Evolutionary conservation across 2,797 vertebrate genomes (phyloP), one percentile per base, ranked within the genome.

Genomic region (Pipistrellus nathusii): DNA sequence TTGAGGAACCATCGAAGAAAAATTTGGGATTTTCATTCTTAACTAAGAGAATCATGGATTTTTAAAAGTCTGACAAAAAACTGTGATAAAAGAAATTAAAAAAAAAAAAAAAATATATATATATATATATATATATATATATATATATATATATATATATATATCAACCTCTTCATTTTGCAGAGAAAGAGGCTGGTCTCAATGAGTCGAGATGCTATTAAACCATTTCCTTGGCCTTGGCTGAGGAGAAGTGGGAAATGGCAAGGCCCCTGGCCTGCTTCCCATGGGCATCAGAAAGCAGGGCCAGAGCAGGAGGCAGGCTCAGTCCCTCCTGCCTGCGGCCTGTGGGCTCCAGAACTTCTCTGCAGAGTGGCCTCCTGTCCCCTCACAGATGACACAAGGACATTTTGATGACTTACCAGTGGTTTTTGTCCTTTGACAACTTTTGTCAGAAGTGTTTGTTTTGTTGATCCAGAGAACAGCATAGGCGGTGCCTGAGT

Each of bases 1-100:
- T 51, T 82, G 53, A 77, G 66, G 23, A 76, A 32, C 73, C 73
- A 30, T 68, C 20, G 69, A 93, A 91, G 27, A 17, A 69, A 91
- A 14, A 2, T 14, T 77, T 81, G 44, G 73, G 12, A 83, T 38
- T 53, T 81, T 64, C 30, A 71, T 35, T 30, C 10, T 35, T 88
- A 48, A 41, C 57, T 69, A 48, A 76, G 82, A 78, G 21, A 6
- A 41, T 57, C 46, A 10, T 44, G 13, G 51, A 69, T 41, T 75
- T 93, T 69, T 72, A 21, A 25, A 51, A 62, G 3, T 66, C 35
- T 71, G 10, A 86, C 68, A 82, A 81, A 82, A 81, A 66, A 41
- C 11, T 48, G 35, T 38, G 27, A 80, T 53, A 75, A 81, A 83
- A 75, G 21, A 13, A 10, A 66, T 77, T 15, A 87, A 8, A 32